Conservation (phyloP, 2,797 vertebrate species). For the Alosa sapidissima region DNA sequence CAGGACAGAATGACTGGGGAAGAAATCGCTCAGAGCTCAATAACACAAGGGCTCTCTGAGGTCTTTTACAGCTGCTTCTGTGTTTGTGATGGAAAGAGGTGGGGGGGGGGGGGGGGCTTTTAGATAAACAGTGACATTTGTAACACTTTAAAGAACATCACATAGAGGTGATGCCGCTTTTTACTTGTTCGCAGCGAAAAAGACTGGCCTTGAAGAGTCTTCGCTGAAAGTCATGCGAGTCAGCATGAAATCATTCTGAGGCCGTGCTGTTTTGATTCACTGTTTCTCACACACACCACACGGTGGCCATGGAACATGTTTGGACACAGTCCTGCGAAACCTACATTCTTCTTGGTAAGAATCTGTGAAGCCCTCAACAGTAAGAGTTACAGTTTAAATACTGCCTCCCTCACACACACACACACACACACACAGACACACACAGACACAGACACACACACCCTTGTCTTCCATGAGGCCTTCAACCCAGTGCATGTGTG, state of each 20-base stretch:
- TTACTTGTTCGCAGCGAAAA: background rate
- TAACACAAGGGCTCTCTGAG: conserved; percentile 50
- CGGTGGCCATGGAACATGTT: conserved; percentile 14
- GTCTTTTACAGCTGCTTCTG: conserved; percentile 64
- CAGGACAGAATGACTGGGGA: conserved; percentile 70
- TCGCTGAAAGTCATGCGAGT: background rate
- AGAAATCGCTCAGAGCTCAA: conserved; percentile 64
- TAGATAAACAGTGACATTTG: conserved; percentile 47
- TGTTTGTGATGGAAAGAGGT: conserved; percentile 3
- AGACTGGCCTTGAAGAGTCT: background rate
- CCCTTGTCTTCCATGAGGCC: conserved; percentile 32
- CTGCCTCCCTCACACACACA: conserved; percentile 46
- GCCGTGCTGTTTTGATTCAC: background rate
- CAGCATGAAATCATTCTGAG: background rate
- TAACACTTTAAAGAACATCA: background rate
- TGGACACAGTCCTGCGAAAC: conserved; percentile 17
- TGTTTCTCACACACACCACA: conserved; percentile 20
- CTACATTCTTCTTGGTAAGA: conserved; percentile 20
- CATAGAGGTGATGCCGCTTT: background rate
- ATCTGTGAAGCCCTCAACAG: conserved; percentile 8
- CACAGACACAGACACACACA: conserved; percentile 55
- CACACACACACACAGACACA: conserved; percentile 22
- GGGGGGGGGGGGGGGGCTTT: background rate
- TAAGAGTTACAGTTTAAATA: conserved; percentile 16
- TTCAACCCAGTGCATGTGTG: conserved; percentile 17